Base-by-base conservation (phyloP, 2,888 invertebrate genomes). In the Nebria salina region DNA sequence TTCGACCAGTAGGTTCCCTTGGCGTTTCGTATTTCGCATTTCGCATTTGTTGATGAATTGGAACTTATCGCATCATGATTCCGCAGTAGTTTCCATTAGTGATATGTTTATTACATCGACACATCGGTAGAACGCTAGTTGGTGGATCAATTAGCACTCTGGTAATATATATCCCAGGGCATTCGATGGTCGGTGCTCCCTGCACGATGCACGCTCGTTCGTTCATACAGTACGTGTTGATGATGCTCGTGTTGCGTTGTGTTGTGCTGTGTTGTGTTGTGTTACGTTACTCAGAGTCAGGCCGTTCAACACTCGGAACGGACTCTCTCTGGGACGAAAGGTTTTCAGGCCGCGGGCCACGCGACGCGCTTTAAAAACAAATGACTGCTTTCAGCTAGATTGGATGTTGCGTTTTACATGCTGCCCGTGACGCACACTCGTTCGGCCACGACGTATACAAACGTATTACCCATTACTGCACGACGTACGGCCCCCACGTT, bases 351-450 rank as follows among this genome's bases (percentile, higher is more conserved):
- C 26, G 20, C 68, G 26, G 68, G 54, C 54, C 54, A 54, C 54
- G 68, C 68, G 68, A 68, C 68, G 20, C 68, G 65, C 83, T 86
- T 85, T 85, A 84, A 86, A 86, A 87, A 87, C 86, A 87, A 87
- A 87, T 86, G 85, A 86, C 85, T 85, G 87, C 87, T 87, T 85
- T 87, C 86, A 86, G 84, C 85, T 86, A 87, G 86, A 87, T 87
- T 87, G 86, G 86, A 87, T 87, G 86, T 86, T 85, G 85, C 85
- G 85, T 85, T 86, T 85, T 85, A 85, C 86, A 86, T 86, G 70
- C 75, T 75, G 68, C n/a, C 26, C 75, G 66, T 75, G 78, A 74
- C 42, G 26, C 54, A 54, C 54, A 54, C 54, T 13, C 54, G 54
- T 54, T 54, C 54, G 54, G 54, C 54, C 54, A 54, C 54, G 54